These are phyloP conservation scores for Penaeus monodon DNA, from an alignment of 2,888 invertebrate genomes.

Conservation along the genomic window DNA sequence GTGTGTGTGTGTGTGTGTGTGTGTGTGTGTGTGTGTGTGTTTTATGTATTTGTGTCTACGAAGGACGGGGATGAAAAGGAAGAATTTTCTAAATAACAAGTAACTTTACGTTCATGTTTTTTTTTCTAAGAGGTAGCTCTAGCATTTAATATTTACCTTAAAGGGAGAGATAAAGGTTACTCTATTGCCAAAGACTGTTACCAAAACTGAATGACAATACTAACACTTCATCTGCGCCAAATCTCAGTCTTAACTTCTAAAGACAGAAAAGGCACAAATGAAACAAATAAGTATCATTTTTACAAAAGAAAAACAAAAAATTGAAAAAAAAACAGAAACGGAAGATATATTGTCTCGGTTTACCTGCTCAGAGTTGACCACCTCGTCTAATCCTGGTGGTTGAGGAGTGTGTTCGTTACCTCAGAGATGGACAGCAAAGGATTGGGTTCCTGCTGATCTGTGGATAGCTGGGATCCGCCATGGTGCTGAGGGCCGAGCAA, in stretches of 20 bases:
- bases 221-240: too few relatives aligned
- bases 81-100: too few relatives aligned
- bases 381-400: conserved; percentile 67
- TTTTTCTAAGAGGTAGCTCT: too few relatives aligned
- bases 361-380: conserved; percentile 51
- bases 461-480: conserved; percentile 64
- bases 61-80: too few relatives aligned
- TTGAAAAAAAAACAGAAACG: neutral
- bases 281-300: neutral
- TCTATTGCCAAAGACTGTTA: too few relatives aligned
- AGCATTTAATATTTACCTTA: too few relatives aligned
- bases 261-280: neutral
- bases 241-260: neutral
- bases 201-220: too few relatives aligned
- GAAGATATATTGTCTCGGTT: conserved; percentile 16
- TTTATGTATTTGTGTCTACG: too few relatives aligned
- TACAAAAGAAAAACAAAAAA: neutral
- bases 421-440: conserved; percentile 83
- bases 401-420: conserved; percentile 82
- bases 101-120: too few relatives aligned
- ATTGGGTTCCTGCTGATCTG: conserved; percentile 76
- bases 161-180: too few relatives aligned
- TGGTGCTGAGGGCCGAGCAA: conserved; percentile 54
- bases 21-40: too few relatives aligned
- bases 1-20: too few relatives aligned